Base-by-base conservation (phyloP, 1,140 invertebrate species). In the Hyposmocoma kahamanoa region DNA sequence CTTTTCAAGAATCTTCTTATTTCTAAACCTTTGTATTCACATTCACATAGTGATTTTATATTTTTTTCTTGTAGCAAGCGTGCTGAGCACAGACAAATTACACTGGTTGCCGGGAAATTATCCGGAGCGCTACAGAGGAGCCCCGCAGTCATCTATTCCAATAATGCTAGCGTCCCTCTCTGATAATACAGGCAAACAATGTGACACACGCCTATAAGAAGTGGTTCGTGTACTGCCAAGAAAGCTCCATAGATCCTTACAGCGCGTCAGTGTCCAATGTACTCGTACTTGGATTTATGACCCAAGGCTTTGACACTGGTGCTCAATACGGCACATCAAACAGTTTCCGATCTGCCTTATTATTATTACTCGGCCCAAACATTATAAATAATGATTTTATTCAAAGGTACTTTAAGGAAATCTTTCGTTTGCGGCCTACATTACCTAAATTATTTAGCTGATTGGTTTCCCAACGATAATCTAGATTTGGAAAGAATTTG, bases 161-260 rank as follows among this genome's bases (percentile, higher is more conserved):
- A 41, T 62, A 9, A 38, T 47, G 21, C 6, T 55, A 8, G 39
- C 50, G 0, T 67, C 66, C 0, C 28, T 67, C 1, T 22, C 61
- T 9, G 34, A 52, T 1, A 52, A 52, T 3, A 64, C 66, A 5
- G 30, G 59, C 4, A 66, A 64, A 38, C 68, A 74, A 53, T 74
- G 72, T 46, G 43, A 62, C 20, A 36, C 30, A 6, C 36, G 28
- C 20, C 18, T 22, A 26, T 28, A 47, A 36, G 19, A 47, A 32
- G n/a, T 47, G 45, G 45, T 47, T 18, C 18, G n/a, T 9, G 17
- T 41, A n/a, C 21, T 41, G 38, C 13, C 13, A 19, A n/a, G 21
- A 41, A n/a, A 41, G 21, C 21, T 3, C 3, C 13, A 8, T 19
- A 3, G 22, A 26, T 44, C 17, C 11, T 15, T 46, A 28, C 11